Percentiles rank a stretch among this genome's conserved stretches.
These are phyloP conservation scores for Montipora cactus DNA, from an alignment of 64 coral and sea anemone genomes.

Conservation along the genomic window DNA sequence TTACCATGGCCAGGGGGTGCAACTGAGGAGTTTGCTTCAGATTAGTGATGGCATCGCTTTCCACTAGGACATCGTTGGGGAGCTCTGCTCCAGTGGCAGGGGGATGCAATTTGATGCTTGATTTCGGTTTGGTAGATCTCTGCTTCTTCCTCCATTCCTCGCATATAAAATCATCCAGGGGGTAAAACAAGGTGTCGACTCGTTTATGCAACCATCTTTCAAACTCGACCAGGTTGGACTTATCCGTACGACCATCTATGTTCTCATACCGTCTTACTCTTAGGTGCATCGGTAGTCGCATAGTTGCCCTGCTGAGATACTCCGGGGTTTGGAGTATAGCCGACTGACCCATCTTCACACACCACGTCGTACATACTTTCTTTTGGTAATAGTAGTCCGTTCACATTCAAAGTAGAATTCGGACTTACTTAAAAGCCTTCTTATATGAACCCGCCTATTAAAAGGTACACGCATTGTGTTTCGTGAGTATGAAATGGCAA, in stretches of 20 bases:
- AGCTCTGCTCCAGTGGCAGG: not conserved
- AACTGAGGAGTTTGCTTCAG: too few species aligned
- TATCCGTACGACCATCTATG: not conserved
- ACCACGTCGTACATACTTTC: not conserved
- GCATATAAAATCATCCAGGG: constrained; percentile 18
- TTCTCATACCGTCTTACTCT: not conserved
- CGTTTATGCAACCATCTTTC: constrained; percentile 1
- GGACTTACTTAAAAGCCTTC: too few species aligned
- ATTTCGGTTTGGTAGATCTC: not conserved
- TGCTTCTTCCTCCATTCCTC: not conserved
- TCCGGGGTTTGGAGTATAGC: constrained; percentile 17
- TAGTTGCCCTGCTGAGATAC: constrained; percentile 27
- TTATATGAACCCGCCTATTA: too few species aligned
- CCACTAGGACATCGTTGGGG: not conserved
- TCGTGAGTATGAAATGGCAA: too few species aligned
- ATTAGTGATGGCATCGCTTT: too few species aligned
- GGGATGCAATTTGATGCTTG: too few species aligned
- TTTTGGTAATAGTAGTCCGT: not conserved
- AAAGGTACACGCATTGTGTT: too few species aligned
- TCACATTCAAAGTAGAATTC: too few species aligned
- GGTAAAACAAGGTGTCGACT: constrained; percentile 26
- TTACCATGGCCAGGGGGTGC: too few species aligned
- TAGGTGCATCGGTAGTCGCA: not conserved
- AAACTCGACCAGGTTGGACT: not conserved
- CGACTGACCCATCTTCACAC: constrained; percentile 4